Conservation (phyloP, 1,140 invertebrate species). For the Lasaia peninsularis region DNA sequence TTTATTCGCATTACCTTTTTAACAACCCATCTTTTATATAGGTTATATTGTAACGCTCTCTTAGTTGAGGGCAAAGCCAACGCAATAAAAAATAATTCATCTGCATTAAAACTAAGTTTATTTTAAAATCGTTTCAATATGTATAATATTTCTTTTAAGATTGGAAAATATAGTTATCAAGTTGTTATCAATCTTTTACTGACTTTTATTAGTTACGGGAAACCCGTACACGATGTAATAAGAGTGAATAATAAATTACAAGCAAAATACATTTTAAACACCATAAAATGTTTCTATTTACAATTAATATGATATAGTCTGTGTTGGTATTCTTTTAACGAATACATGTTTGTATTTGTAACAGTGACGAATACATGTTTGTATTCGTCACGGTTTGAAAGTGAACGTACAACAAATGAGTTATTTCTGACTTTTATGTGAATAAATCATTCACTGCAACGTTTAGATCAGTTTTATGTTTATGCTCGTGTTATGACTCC, state of each 20-base stretch:
- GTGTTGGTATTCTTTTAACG: background rate
- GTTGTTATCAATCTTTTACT: too few species aligned
- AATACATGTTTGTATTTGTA: background rate
- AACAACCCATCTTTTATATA: too few species aligned
- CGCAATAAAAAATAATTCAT: too few species aligned
- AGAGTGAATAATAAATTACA: background rate
- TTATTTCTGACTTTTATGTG: constrained; percentile 10
- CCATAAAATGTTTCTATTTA: background rate
- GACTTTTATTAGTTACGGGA: too few species aligned
- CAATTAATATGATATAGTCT: background rate
- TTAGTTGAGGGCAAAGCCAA: too few species aligned
- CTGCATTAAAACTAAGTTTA: too few species aligned
- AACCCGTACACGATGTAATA: too few species aligned
- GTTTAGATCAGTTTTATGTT: constrained; percentile 18
- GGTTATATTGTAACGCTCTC: too few species aligned
- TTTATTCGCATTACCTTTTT: too few species aligned
- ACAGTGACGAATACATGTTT: background rate
- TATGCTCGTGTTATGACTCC: constrained; percentile 12
- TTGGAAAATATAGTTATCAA: too few species aligned
- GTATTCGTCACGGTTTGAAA: background rate
- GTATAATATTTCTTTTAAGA: too few species aligned
- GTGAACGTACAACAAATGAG: constrained; percentile 7
- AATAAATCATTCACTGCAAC: constrained; percentile 7
- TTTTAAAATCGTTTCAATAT: too few species aligned
- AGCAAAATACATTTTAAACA: background rate